These are phyloP conservation scores for Thumatha senex DNA, from an alignment of 2,888 invertebrate species.

Conservation along the genomic window DNA sequence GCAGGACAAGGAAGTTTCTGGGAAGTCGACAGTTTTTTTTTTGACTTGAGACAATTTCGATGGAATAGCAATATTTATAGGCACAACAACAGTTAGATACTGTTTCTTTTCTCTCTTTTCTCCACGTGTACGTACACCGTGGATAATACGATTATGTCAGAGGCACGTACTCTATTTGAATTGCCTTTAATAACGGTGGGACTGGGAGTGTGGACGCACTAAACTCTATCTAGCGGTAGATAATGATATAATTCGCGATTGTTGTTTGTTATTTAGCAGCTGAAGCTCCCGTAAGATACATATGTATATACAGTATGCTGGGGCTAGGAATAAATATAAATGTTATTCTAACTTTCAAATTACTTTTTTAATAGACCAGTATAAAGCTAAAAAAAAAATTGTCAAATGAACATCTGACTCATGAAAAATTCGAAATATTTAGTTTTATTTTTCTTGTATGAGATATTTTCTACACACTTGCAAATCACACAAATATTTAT, in stretches of 20 bases:
- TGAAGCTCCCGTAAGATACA: slow-evolving; percentile 27
- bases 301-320: no score
- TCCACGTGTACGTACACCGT: slow-evolving; percentile 51
- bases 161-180: slow-evolving; percentile 71
- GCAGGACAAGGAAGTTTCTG: slow-evolving; percentile 40
- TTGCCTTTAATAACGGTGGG: slow-evolving; percentile 78
- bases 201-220: slow-evolving; percentile 66
- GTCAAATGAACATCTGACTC: no score
- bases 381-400: no score
- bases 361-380: no score
- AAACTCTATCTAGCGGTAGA: slow-evolving; percentile 74
- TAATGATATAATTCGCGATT: slow-evolving; percentile 73
- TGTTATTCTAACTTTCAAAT: no score
- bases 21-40: slow-evolving; percentile 45
- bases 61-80: slow-evolving; percentile 41
- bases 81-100: slow-evolving; percentile 44
- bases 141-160: slow-evolving; percentile 67
- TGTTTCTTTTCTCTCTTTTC: slow-evolving; percentile 52
- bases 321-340: no score
- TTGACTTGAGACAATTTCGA: slow-evolving; percentile 36
- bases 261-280: slow-evolving; percentile 55
- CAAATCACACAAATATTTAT: no score
- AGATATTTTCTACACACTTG: no score
- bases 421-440: no score
- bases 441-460: no score